Evolutionary conservation across 1,140 invertebrate genomes (phyloP), one percentile per base, ranked within the genome.

Genomic region (Philotrypesis tridentata): DNA sequence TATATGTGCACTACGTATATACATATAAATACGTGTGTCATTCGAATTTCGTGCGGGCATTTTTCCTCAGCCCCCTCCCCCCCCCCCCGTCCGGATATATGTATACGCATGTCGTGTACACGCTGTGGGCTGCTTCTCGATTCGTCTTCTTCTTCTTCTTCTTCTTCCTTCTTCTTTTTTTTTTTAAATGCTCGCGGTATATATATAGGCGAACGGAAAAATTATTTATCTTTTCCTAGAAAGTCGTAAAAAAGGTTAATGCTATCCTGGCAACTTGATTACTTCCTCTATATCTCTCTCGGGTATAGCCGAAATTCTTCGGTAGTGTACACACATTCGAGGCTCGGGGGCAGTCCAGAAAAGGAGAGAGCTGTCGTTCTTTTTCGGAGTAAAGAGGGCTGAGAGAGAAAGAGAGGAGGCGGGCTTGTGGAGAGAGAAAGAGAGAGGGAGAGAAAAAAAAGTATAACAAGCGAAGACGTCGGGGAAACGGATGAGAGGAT

Each of bases 231-330:
- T 60, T 60, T 60, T 60, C 12, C 12, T 21, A 61, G 60, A 61
- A 61, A 25, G 60, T 25, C 23, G 12, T 61, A 80, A 61, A 70
- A 72, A 73, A 43, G n/a, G 25, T 60, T 70, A 75, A 81, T 70
- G 60, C 23, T 14, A 81, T 75, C n/a, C 60, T 37, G 65, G 43
- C 29, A 61, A 60, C 23, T 75, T 75, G 70, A 81, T 81, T 75
- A 81, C 79, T 81, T 81, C 79, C 79, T 67, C 31, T 81, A n/a
- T n/a, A n/a, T n/a, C n/a, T n/a, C n/a, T n/a, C n/a, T n/a, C n/a
- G n/a, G 40, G 33, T 17, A 9, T 37, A 48, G 21, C 43, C 27
- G 23, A 72, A 63, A 79, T 61, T 74, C 17, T 67, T 74, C 48
- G 14, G 37, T 65, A 63, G 17, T n/a, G 70, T 37, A 55, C n/a